Evolutionary conservation across 2,888 invertebrate species (phyloP).

Genomic region (Leucophenga montana): DNA sequence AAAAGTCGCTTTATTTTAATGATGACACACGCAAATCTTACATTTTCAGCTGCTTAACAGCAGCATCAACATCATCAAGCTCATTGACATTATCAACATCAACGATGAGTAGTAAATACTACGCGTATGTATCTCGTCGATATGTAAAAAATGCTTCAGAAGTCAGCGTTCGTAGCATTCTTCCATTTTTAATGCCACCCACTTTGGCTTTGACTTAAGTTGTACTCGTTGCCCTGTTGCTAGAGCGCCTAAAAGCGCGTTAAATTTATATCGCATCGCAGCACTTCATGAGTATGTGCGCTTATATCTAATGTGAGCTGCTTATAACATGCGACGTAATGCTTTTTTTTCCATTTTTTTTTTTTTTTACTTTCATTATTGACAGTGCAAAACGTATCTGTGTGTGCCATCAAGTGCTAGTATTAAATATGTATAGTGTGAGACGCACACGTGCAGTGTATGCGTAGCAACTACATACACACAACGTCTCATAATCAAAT

Average conservation of each 20-base stretch:
- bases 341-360: neutral
- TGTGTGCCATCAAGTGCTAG: neutral
- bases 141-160: conserved; percentile 10
- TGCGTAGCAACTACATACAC: neutral
- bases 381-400: neutral
- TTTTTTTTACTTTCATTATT: conserved; percentile 3
- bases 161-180: neutral
- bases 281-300: too few relatives aligned
- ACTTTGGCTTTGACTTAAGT: conserved; percentile 38
- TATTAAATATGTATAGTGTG: conserved; percentile 7
- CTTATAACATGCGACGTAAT: conserved; percentile 1
- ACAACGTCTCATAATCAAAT: conserved; percentile 7
- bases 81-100: neutral
- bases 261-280: conserved; percentile 12
- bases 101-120: neutral
- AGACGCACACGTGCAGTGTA: conserved; percentile 5
- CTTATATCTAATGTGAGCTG: conserved; percentile 21
- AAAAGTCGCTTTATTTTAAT: conserved; percentile 31
- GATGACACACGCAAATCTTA: conserved; percentile 35
- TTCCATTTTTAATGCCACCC: conserved; percentile 25
- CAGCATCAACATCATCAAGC: conserved; percentile 1
- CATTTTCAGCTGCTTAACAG: conserved; percentile 21
- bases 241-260: neutral
- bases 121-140: neutral
- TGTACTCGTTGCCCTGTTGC: conserved; percentile 16